phyloP scores from a whole-genome alignment of 2,113 vertebrate genomes.

The Petaurus breviceps region DNA sequence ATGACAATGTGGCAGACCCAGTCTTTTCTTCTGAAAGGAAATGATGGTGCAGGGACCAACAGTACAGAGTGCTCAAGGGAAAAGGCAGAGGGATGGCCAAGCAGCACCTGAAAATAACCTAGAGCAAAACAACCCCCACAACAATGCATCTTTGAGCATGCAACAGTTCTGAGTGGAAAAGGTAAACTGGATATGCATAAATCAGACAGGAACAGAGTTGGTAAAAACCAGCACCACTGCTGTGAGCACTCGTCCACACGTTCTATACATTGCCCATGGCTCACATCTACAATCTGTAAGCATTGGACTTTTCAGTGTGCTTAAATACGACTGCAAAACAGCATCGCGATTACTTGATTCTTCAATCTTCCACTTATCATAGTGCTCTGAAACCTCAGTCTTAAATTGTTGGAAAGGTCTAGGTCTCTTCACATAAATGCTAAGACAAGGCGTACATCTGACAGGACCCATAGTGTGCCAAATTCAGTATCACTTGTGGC shows the following conservation, averaged over 20 bases:
- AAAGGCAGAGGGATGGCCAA: background rate
- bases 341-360: background rate
- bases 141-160: background rate
- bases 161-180: conserved; percentile 9
- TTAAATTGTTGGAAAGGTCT: background rate
- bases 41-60: background rate
- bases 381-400: background rate
- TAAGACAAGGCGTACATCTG: background rate
- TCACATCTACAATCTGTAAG: background rate
- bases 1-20: background rate
- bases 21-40: background rate
- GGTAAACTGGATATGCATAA: conserved; percentile 1
- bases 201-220: background rate
- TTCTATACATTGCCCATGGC: background rate
- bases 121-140: background rate
- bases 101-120: background rate
- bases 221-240: background rate
- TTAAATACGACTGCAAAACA: background rate
- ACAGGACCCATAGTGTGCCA: background rate
- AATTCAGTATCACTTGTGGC: background rate
- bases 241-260: background rate
- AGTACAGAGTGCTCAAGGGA: background rate
- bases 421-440: conserved; percentile 17
- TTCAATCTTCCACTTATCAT: conserved; percentile 23
- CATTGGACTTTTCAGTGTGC: conserved; percentile 16